These are phyloP conservation scores for Nesogale talazaci DNA, from an alignment of 2,113 vertebrate species.

Conservation along the genomic window DNA sequence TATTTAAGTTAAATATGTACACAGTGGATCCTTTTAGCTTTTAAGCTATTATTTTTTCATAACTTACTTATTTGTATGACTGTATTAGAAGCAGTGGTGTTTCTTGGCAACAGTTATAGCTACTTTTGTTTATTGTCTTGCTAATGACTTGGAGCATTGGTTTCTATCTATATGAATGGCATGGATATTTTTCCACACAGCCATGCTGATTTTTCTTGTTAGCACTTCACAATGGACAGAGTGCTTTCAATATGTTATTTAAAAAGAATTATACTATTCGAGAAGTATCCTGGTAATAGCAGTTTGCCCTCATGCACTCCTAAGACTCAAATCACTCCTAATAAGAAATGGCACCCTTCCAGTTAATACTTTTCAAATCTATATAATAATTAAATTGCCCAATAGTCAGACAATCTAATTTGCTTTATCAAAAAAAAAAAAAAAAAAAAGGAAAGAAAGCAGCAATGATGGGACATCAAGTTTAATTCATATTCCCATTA, in stretches of 20 bases:
- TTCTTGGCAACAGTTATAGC: conserved; percentile 60
- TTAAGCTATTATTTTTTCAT: conserved; percentile 40
- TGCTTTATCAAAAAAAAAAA: neutral
- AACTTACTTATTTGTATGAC: neutral
- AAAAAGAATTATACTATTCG: conserved; percentile 14
- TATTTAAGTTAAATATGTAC: conserved; percentile 61
- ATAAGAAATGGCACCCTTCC: neutral
- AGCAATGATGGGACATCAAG: neutral
- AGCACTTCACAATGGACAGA: neutral
- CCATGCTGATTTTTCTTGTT: neutral
- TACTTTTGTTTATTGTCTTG: neutral
- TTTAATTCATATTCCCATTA: conserved; percentile 29
- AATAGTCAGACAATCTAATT: neutral
- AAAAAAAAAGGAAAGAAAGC: too few relatives aligned
- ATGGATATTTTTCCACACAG: neutral
- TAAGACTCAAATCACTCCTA: conserved; percentile 33
- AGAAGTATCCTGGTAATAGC: conserved; percentile 38
- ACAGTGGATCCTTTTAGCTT: conserved; percentile 45
- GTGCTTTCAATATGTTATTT: neutral
- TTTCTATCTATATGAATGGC: conserved; percentile 38
- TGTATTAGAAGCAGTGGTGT: conserved; percentile 36
- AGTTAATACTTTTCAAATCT: neutral
- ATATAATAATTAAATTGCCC: neutral
- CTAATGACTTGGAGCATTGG: neutral
- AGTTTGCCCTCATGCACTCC: conserved; percentile 40